These are phyloP conservation scores for Rhinophrynus dorsalis DNA, from an alignment of 2,797 vertebrate genomes.

Conservation along the genomic window DNA sequence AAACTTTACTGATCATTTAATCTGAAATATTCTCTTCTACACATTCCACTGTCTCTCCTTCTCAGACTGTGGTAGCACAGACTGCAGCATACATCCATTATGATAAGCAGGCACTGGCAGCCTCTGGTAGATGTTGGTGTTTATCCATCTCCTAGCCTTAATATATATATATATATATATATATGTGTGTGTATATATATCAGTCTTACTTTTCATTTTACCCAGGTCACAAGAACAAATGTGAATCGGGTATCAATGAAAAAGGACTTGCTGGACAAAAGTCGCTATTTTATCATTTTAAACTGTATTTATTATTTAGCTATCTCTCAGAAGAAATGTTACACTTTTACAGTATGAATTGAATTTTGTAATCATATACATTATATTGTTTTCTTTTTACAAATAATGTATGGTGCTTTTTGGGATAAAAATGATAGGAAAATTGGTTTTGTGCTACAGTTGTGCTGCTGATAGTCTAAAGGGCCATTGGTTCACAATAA, in stretches of 20 bases:
- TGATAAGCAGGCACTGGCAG: no score
- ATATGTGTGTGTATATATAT: no score
- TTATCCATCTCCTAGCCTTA: neutral
- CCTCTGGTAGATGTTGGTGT: slow-evolving; percentile 5
- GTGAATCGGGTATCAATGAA: slow-evolving; percentile 2
- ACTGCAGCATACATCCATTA: neutral
- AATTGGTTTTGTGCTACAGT: no score
- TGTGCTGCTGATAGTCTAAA: no score
- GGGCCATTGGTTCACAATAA: no score
- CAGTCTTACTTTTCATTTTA: neutral
- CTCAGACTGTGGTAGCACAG: neutral
- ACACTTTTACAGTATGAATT: slow-evolving; percentile 16
- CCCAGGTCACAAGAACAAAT: neutral
- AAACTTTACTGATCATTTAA: no score
- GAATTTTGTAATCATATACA: no score
- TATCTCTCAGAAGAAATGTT: neutral
- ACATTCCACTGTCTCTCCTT: neutral
- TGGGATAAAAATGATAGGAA: no score
- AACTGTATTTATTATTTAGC: slow-evolving; percentile 25
- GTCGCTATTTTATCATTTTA: slow-evolving; percentile 3
- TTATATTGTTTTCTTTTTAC: no score
- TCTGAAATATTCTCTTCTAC: no score
- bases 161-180: neutral
- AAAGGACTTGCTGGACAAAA: neutral
- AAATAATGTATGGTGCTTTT: no score